These are phyloP conservation scores for Microtus pennsylvanicus DNA, from an alignment of 2,113 vertebrate species.

Conservation along the genomic window DNA sequence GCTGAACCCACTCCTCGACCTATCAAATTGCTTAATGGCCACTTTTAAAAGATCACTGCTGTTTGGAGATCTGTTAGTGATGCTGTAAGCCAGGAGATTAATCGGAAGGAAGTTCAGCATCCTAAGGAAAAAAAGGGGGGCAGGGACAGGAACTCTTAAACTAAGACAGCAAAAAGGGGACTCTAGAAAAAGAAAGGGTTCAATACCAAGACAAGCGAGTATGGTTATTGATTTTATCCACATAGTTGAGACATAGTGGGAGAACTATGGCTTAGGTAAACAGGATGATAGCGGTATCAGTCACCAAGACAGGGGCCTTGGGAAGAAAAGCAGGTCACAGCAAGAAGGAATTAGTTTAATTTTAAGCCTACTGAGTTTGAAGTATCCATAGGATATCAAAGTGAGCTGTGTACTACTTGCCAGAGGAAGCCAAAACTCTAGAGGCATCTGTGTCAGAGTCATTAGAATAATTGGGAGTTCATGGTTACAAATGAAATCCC, in stretches of 20 bases:
- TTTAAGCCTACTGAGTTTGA: constrained; percentile 46
- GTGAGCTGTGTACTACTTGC: not conserved
- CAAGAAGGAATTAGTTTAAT: constrained; percentile 33
- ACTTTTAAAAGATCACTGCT: constrained; percentile 51
- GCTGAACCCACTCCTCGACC: not conserved
- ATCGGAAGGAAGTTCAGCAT: not conserved
- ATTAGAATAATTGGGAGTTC: not conserved
- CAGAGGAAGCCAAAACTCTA: not conserved
- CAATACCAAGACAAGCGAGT: not conserved
- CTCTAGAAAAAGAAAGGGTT: not conserved
- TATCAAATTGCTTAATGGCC: not conserved
- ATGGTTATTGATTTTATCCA: constrained; percentile 35
- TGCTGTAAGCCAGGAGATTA: not conserved
- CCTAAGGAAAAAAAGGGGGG: not conserved
- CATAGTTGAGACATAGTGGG: not conserved
- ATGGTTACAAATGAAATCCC: not conserved
- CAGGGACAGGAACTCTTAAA: not conserved
- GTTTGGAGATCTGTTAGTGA: constrained; percentile 44
- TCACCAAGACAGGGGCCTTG: not conserved
- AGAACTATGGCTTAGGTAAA: constrained; percentile 9
- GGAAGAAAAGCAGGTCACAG: not conserved
- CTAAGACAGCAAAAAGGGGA: not conserved
- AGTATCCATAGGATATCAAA: not conserved
- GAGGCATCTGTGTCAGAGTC: not conserved
- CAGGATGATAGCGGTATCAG: not conserved